Evolutionary conservation across 2,888 invertebrate species (phyloP), one percentile per base, ranked within the genome.

Genomic region (Conchocele bisecta): DNA sequence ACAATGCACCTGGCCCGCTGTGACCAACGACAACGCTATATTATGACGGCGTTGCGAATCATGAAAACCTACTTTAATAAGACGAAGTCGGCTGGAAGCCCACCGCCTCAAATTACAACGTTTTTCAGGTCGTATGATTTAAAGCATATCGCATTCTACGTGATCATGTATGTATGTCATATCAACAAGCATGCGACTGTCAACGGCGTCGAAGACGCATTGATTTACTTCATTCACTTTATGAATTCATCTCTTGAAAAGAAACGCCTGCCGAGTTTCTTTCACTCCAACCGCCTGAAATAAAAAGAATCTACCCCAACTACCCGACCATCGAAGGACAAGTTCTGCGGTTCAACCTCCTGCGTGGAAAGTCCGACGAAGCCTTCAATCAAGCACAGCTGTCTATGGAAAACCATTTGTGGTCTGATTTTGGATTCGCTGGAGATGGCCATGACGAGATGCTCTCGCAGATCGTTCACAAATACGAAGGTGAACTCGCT

Each of bases 41-140:
- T 82, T 9, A 53, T 82, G 15, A 82, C 81, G 1, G 77, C 81
- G 0, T 68, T 77, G 31, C 67, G 79, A 15, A 68, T 82, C 11
- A 28, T 82, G 28, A 82, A 82, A 42, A 68, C 79, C 6, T 77
- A 72, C 50, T n/a, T n/a, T n/a, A n/a, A n/a, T n/a, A n/a, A n/a
- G n/a, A n/a, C n/a, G n/a, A n/a, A n/a, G n/a, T n/a, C n/a, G n/a
- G 60, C 69, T 44, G 35, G 20, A n/a, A 51, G 51, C 13, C 28
- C 4, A 15, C 15, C 48, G 5, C n/a, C 31, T 5, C 17, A 51
- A 17, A 15, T 5, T 7, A 51, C 51, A 39, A 57, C 60, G 1
- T 63, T 78, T 1, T 35, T 78, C 17, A 59, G 51, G 7, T 81
- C 81, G 0, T 81, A 78, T 58, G 58, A 74, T 54, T 42, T 81